Base-by-base conservation (phyloP, 1,140 invertebrate genomes). In the Cylas formicarius region DNA sequence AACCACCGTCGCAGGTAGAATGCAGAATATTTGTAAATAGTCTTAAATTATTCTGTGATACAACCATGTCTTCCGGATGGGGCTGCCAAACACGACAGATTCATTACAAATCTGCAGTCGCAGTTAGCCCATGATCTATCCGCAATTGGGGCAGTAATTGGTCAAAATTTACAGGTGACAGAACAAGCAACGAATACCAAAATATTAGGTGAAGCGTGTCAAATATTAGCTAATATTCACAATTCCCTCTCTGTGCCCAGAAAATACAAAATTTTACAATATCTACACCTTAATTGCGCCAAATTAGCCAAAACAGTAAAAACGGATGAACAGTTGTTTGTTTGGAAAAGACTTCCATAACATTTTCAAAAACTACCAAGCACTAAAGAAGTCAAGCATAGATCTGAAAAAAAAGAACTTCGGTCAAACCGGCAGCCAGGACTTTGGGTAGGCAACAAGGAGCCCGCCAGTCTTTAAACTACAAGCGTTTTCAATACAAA, bases 171-270 rank as follows among this genome's bases (percentile, higher is more conserved):
- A 4, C 10, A 16, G 6, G 16, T 35, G 4, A 20, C 16, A 35
- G 33, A 35, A 35, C 33, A 35, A 17, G 33, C 33, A 10, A 35
- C 18, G 9, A 6, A 35, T 17, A 38, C n/a, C n/a, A n/a, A n/a
- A 38, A 8, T 14, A 27, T 23, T 38, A 14, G 36, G 20, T 4
- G 22, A 22, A 38, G 36, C 18, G 10, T 38, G 36, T 14, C 36
- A 38, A 24, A 38, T 38, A 22, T 24, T 38, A n/a, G 19, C 36
- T 13, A 38, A 38, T 23, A 23, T 38, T 13, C 36, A 38, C 20
- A 38, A 38, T 13, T 20, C 36, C 5, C 19, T 36, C 3, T 38
- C 18, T 4, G 13, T 24, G n/a, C 36, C 23, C 22, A 38, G 36
- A 14, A 22, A 24, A 8, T 24, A 6, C 6, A 38, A 38, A 24